phyloP scores from a whole-genome alignment of 2,888 invertebrate genomes.

The Leucophora obtusa region DNA sequence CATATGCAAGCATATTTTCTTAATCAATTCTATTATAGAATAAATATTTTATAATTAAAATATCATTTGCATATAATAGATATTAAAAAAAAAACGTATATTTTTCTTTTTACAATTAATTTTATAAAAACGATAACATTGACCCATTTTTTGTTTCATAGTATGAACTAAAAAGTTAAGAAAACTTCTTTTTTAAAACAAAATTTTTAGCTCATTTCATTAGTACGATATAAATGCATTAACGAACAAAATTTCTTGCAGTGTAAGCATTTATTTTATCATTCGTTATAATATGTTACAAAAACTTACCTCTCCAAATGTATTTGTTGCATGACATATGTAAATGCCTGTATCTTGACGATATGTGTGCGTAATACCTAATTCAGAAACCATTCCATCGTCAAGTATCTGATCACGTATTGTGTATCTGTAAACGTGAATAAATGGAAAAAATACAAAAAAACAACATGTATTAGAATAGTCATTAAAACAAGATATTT shows the following conservation, averaged over 20 bases:
- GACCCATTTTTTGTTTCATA: too few relatives aligned
- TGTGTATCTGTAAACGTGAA: slow-evolving; percentile 80
- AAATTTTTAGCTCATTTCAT: too few relatives aligned
- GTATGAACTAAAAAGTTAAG: too few relatives aligned
- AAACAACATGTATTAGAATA: neutral
- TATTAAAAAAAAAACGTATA: too few relatives aligned
- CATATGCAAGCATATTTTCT: neutral
- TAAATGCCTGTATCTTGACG: slow-evolving; percentile 93
- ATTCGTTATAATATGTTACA: neutral
- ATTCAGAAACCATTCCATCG: slow-evolving; percentile 90
- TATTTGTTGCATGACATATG: slow-evolving; percentile 92
- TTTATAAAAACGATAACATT: too few relatives aligned
- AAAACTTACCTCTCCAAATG: slow-evolving; percentile 88
- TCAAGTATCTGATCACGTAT: slow-evolving; percentile 87
- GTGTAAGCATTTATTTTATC: too few relatives aligned
- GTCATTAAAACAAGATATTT: neutral
- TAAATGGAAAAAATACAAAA: neutral
- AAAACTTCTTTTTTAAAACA: too few relatives aligned
- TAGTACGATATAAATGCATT: too few relatives aligned
- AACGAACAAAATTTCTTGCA: too few relatives aligned
- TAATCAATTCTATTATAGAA: neutral
- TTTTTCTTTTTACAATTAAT: too few relatives aligned
- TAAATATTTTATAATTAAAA: neutral
- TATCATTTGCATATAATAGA: too few relatives aligned
- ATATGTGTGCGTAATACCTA: slow-evolving; percentile 90